Evolutionary conservation across 2,888 invertebrate species (phyloP).

Genomic region (Caenorhabditis drosophilae): DNA sequence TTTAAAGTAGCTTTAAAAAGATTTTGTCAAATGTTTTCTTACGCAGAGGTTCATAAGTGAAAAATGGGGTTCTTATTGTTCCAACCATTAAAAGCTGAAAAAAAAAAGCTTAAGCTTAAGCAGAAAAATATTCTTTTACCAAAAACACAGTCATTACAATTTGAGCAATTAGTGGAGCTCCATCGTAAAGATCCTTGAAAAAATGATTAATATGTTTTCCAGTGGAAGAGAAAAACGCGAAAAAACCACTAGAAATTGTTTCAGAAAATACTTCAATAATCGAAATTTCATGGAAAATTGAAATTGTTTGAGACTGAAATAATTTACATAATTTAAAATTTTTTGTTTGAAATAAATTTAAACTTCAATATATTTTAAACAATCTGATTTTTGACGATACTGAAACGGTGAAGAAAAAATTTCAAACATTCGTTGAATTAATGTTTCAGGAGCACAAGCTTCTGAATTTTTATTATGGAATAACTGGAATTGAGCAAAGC

Average conservation of each 20-base stretch:
- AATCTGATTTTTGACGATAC: constrained; percentile 27
- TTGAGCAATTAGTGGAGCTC: constrained; percentile 33
- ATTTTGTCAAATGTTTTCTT: background rate
- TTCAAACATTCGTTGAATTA: constrained; percentile 21
- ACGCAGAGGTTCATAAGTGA: constrained; percentile 33
- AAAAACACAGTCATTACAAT: constrained; percentile 35
- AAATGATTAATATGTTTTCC: constrained; percentile 31
- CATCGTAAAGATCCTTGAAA: constrained; percentile 32
- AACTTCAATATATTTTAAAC: constrained; percentile 34
- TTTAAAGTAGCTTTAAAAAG: background rate
- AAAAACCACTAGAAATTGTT: constrained; percentile 26
- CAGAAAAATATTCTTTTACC: constrained; percentile 1
- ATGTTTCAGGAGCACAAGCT: constrained; percentile 28
- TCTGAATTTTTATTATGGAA: background rate
- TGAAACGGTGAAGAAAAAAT: constrained; percentile 19
- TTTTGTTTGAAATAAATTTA: background rate
- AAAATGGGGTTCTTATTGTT: constrained; percentile 27
- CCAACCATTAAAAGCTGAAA: constrained; percentile 24
- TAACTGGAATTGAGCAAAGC: constrained; percentile 19
- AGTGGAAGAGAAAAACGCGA: constrained; percentile 16
- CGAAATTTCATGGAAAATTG: constrained; percentile 32
- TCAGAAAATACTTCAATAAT: constrained; percentile 35
- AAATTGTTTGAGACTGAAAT: constrained; percentile 27
- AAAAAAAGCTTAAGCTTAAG: no score
- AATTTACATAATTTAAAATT: background rate